Evolutionary conservation across 2,113 vertebrate genomes (phyloP), one percentile per base, ranked within the genome.

Genomic region (Catharus bicknelli): DNA sequence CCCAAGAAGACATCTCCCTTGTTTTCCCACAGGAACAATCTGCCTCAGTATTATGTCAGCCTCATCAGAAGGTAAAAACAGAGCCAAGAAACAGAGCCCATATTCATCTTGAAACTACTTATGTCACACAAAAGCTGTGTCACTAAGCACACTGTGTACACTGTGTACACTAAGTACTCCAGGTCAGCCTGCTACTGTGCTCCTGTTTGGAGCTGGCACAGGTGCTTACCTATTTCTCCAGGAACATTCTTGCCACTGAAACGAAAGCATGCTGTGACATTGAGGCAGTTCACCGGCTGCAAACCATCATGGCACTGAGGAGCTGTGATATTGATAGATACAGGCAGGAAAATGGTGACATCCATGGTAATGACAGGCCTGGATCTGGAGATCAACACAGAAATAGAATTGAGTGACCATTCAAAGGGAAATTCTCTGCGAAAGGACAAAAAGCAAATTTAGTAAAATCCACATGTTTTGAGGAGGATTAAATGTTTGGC

Each of bases 271-370:
- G 94, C 94, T 2, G 98, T 99, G 92, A 98, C 96, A 1, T 98
- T 98, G 94, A 99, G 98, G 97, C 99, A 99, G 97, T 99, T 99
- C 64, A 98, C 97, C 4, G 95, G 97, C 93, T 98, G 99, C 61
- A 98, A 98, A 27, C 98, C 98, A 8, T 99, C 99, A 4, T 99
- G 98, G 95, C 99, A 99, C 96, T 98, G 98, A 16, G 99, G 99
- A 29, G 98, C 98, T 4, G 99, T 98, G 97, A 99, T 99, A 97
- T 99, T 99, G 97, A 99, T 99, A 92, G 99, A 99, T 3, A 62
- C 32, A 0, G 99, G 99, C 81, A 99, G 98, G 94, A 98, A 98
- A 96, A 99, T 99, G 93, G 98, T 94, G 54, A 98, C 95, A 7
- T 99, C 98, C 97, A 99, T 92, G 0, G 99, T 99, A 91, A 99